Percentiles rank a stretch among this genome's conserved stretches.
These are phyloP conservation scores for Latrodectus elegans DNA, from an alignment of 2,888 invertebrate genomes.

Conservation along the genomic window DNA sequence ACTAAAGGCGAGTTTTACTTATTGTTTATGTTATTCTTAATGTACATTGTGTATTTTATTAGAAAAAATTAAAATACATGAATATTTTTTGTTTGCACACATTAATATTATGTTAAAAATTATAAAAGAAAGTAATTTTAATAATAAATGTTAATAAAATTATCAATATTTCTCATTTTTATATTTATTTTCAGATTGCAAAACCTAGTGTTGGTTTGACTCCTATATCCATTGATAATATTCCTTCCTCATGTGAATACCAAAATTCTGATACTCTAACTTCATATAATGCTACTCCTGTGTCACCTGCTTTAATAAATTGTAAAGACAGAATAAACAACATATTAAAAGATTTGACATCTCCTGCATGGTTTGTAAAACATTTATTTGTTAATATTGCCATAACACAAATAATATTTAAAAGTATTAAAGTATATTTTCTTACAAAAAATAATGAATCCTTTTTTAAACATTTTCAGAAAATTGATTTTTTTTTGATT, in stretches of 20 bases:
- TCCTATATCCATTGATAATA: slow-evolving; percentile 12
- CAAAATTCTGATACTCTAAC: slow-evolving; percentile 48
- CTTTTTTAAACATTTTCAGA: too few species aligned
- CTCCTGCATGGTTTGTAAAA: slow-evolving; percentile 46
- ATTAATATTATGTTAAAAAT: neutral
- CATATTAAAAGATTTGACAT: slow-evolving; percentile 46
- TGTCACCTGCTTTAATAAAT: slow-evolving; percentile 46
- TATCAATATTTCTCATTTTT: neutral
- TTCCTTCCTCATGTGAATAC: slow-evolving; percentile 46
- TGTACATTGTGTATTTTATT: too few species aligned
- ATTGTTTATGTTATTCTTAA: too few species aligned
- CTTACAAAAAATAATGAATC: too few species aligned
- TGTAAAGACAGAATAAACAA: slow-evolving; percentile 39
- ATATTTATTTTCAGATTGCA: slow-evolving; percentile 14
- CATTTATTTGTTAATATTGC: too few species aligned
- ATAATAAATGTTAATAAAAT: neutral
- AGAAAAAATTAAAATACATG: neutral
- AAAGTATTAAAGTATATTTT: too few species aligned
- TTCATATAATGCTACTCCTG: slow-evolving; percentile 28
- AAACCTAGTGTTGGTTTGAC: neutral
- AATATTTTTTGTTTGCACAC: neutral
- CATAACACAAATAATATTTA: too few species aligned
- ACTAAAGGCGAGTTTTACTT: too few species aligned
- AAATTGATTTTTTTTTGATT: too few species aligned
- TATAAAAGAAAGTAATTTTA: neutral